Evolutionary conservation across 2,113 vertebrate genomes (phyloP).

Genomic region (Gallinago paraguaiae): DNA sequence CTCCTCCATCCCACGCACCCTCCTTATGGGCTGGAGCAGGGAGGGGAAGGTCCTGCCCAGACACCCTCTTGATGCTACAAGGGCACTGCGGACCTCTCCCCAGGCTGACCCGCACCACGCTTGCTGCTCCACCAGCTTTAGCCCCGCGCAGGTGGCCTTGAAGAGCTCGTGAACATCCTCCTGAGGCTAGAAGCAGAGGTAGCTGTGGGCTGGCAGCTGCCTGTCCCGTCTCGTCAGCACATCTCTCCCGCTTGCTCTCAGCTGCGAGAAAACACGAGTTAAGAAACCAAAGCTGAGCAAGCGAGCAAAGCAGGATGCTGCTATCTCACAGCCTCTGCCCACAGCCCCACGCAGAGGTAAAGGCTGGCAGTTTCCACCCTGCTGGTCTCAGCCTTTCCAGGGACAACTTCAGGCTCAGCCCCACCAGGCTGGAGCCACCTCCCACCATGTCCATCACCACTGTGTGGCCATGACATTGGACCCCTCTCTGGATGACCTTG

Average conservation of each 20-base stretch:
- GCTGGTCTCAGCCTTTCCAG: background rate
- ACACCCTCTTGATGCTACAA: background rate
- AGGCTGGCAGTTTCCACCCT: background rate
- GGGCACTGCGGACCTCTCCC: background rate
- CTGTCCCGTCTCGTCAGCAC: background rate
- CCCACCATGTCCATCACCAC: fast-evolving
- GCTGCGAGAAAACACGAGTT: background rate
- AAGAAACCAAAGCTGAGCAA: background rate
- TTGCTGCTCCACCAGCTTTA: background rate
- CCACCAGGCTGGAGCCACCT: background rate
- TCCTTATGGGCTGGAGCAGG: fast-evolving
- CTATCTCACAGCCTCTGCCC: background rate
- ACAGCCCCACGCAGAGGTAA: background rate
- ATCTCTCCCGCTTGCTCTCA: background rate
- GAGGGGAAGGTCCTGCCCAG: background rate
- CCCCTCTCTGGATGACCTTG: background rate
- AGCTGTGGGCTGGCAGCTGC: slow-evolving; percentile 27
- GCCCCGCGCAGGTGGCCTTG: background rate
- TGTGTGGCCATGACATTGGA: fast-evolving
- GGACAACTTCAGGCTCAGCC: background rate
- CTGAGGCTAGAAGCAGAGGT: background rate
- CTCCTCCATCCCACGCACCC: background rate
- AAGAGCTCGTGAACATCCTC: background rate
- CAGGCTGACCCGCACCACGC: background rate
- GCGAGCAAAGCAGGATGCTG: background rate